Evolutionary conservation across 1,140 invertebrate species (phyloP), one percentile per base, ranked within the genome.

Genomic region (Telenomus remus): DNA sequence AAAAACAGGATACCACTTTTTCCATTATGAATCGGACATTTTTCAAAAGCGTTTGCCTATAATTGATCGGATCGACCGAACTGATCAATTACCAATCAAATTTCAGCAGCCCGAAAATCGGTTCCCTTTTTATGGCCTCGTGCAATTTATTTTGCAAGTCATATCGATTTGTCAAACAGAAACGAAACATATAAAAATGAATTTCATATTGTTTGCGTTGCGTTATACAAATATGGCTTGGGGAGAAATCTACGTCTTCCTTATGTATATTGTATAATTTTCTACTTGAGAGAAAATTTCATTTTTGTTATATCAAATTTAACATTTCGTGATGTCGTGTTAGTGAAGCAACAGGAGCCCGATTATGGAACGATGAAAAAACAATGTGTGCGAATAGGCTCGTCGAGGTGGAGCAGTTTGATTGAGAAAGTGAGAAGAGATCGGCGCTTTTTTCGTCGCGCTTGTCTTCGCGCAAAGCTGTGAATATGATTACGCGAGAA

Each of bases 1-100:
- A 61, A 56, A 68, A 68, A 50, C 47, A 16, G 39, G 53, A 48
- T 79, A 69, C 72, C 56, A 70, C 66, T 59, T 53, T 66, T 56
- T 56, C 47, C 44, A 47, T 68, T 49, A 57, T 53, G 61, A 56
- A 51, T 63, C 61, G 35, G 7, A 6, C 57, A 60, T 59, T 55
- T 50, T 57, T 57, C 33, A 8, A 11, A n/a, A 15, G n/a, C 12
- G 42, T 19, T 46, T 2, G 14, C 13, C 13, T 46, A 15, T 14
- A 11, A n/a, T 47, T 64, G 27, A 27, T 53, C 33, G 34, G 48
- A 7, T 27, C 6, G 2, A 27, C 6, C 19, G 19, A 27, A 6
- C 19, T 6, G 19, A 27, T 27, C 19, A 27, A 27, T 27, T 27
- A 27, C 19, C 19, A 6, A 27, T 27, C 19, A 6, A 27, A 27